Evolutionary conservation across 2,113 vertebrate species (phyloP), one percentile per base, ranked within the genome.

Genomic region (Salvator merianae): DNA sequence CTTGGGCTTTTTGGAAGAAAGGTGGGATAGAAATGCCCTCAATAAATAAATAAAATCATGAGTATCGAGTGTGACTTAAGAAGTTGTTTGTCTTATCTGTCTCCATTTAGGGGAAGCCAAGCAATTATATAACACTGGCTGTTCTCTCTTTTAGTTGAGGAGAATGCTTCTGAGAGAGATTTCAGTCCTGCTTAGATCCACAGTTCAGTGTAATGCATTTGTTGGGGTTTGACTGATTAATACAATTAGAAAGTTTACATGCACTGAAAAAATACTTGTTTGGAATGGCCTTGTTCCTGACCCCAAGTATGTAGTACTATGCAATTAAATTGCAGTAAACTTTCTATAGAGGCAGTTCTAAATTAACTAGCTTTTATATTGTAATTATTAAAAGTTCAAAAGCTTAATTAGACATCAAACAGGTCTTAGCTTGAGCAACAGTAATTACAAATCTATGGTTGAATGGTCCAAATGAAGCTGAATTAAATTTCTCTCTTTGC

Each of bases 401-500:
- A 90, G 55, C 43, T 91, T 77, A 32, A 66, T 85, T 90, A 92
- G 38, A 72, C 43, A 84, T 59, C 72, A 88, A 43, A 2, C 53
- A 93, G 79, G 43, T n/a, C 84, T 84, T 78, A 91, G 83, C 53
- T 75, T 55, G 80, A 90, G n/a, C 24, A 79, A 79, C 90, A 82
- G 72, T 59, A 89, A 91, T 92, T 77, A 85, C 84, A 34, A 91
- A 89, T 89, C 92, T 68, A 91, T 84, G 79, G 83, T 87, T 92
- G 84, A 92, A 50, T 82, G 85, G 40, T 78, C 77, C 85, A 93
- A 84, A 84, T 84, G 71, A 84, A 88, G 47, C 80, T 86, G 22
- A 91, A 82, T 92, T 91, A 86, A 91, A 91, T 62, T 7, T 68
- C 26, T 74, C 40, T 13, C 34, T 90, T 89, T 91, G 87, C 83